Evolutionary conservation across 2,113 vertebrate species (phyloP), one percentile per base, ranked within the genome.

Genomic region (Gadus macrocephalus): DNA sequence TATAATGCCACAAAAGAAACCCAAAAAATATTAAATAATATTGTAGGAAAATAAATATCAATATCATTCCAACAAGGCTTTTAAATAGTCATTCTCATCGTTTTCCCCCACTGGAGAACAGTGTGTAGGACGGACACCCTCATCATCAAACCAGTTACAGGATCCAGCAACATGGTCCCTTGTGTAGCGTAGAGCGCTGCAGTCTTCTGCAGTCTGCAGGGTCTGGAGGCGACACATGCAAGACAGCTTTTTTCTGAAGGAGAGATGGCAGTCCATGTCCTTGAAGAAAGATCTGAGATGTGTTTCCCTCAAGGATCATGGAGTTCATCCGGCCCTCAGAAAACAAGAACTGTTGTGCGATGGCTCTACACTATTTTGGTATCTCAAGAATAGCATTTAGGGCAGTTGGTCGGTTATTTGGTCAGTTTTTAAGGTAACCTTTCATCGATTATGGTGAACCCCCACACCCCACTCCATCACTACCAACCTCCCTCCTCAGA

Each of bases 11-110:
- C 86, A 81, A 91, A 88, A 93, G 77, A 84, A 90, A 82, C 42
- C 42, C 75, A 84, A 79, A 80, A 85, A 76, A 70, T 76, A 62
- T 92, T 92, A 93, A 93, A 93, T 93, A 92, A 92, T 88, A 90
- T 87, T 88, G 90, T 92, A 93, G 88, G 91, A 92, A 93, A 93
- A 93, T 93, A 93, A 93, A 93, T 93, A 87, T 80, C 53, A 76
- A 78, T 81, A 90, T 91, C 87, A 90, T 89, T 87, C 87, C 87
- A 88, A 90, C 86, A 91, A 91, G 84, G 89, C 85, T 85, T 89
- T 92, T 90, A 93, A 92, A 92, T 92, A 92, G 85, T 90, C 76
- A 87, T 78, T 84, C 81, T 86, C 79, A 70, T 85, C 86, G 84
- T 74, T 49, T 17, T 58, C 55, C 15, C 74, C 87, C 84, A 85